Evolutionary conservation across 2,113 vertebrate genomes (phyloP).

Genomic region (Onychostruthus taczanowskii): DNA sequence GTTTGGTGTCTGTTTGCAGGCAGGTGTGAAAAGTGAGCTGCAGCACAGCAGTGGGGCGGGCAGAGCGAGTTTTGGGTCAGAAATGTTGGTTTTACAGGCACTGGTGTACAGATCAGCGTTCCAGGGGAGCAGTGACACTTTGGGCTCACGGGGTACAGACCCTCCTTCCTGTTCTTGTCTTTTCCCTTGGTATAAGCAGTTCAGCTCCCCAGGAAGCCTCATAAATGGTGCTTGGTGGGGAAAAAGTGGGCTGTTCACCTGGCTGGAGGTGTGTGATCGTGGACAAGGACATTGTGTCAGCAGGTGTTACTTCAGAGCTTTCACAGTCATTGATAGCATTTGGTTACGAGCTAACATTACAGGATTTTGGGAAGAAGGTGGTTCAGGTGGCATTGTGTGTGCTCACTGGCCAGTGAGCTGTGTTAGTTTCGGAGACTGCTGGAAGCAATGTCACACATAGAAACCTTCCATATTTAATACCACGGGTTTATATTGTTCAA

Average conservation of each 20-base stretch:
- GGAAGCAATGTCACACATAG: conserved; percentile 13
- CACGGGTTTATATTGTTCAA: not conserved
- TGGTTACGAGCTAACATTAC: not conserved
- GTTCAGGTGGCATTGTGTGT: not conserved
- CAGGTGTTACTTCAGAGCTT: conserved; percentile 15
- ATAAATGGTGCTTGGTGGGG: not conserved
- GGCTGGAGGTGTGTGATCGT: not conserved
- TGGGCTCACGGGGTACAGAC: conserved; percentile 41
- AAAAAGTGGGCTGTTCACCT: not conserved
- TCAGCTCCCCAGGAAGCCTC: not conserved
- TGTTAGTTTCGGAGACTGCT: not conserved
- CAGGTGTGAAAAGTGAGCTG: not conserved
- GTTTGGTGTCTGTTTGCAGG: not conserved
- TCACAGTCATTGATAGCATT: not conserved
- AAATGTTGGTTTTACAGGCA: not conserved
- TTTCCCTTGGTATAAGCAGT: not conserved
- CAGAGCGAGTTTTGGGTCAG: not conserved
- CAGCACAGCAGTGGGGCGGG: not conserved
- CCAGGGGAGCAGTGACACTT: not conserved
- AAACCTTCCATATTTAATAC: not conserved
- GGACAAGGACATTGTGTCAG: not conserved
- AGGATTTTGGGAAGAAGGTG: conserved; percentile 1
- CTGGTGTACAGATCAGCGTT: not conserved
- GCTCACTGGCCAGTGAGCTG: not conserved
- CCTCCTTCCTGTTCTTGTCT: not conserved